These are phyloP conservation scores for Protomyctophum bolini DNA, from an alignment of 2,113 vertebrate species.

Conservation along the genomic window DNA sequence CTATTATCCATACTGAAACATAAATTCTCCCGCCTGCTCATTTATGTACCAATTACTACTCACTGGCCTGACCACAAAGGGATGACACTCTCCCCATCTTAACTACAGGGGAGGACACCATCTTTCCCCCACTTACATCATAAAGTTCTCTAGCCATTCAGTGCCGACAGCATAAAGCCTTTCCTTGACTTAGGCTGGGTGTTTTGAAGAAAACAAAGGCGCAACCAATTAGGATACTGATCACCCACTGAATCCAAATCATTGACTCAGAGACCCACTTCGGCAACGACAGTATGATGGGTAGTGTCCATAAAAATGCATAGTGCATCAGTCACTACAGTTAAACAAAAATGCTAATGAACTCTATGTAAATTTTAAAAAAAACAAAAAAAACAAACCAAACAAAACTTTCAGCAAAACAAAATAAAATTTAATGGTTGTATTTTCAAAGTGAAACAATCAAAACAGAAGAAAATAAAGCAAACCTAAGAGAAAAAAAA, in stretches of 20 bases:
- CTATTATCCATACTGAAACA: not conserved
- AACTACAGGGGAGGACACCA: too few species aligned
- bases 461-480: conserved; percentile 87
- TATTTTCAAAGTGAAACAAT: conserved; percentile 89
- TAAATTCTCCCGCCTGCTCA: not conserved
- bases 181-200: not conserved
- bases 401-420: conserved; percentile 94
- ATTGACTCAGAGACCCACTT: not conserved
- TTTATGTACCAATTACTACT: conserved; percentile 1
- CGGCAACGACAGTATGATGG: not conserved
- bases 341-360: too few species aligned
- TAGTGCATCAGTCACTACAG: too few species aligned
- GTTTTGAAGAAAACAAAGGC: too few species aligned
- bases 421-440: conserved; percentile 99
- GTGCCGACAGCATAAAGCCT: not conserved
- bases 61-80: too few species aligned
- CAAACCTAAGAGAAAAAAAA: conserved; percentile 84
- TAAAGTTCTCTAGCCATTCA: not conserved
- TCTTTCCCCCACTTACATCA: too few species aligned
- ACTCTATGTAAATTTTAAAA: not conserved
- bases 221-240: not conserved
- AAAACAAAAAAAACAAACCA: conserved; percentile 77
- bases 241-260: not conserved
- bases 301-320: not conserved
- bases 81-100: too few species aligned